Percentiles rank a stretch among this genome's conserved stretches.
Conservation (phyloP, 2,113 vertebrate species). For the Callocephalon fimbriatum region DNA sequence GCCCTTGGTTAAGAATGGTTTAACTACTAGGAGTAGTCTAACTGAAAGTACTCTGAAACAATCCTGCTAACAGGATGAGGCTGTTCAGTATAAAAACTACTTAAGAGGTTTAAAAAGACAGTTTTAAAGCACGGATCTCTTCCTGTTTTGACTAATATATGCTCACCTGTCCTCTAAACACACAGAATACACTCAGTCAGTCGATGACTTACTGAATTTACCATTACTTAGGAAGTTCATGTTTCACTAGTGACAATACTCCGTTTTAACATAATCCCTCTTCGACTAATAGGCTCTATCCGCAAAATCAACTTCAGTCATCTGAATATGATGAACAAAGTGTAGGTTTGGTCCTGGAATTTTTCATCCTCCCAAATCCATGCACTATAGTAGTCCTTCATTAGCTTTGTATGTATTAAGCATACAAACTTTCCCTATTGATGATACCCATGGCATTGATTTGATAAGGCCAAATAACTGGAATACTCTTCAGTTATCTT, state of each 20-base stretch:
- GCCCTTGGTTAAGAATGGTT: not conserved
- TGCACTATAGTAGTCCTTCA: fast-evolving
- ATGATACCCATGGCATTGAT: not conserved
- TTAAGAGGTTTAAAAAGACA: not conserved
- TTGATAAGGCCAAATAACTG: not conserved
- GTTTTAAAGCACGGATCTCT: not conserved
- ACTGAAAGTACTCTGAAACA: not conserved
- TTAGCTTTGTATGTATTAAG: not conserved
- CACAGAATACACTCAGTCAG: not conserved
- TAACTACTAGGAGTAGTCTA: not conserved
- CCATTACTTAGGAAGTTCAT: not conserved
- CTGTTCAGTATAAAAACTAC: not conserved
- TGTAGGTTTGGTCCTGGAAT: not conserved
- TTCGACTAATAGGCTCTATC: not conserved
- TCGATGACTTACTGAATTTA: not conserved
- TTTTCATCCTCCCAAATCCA: not conserved
- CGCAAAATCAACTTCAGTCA: not conserved
- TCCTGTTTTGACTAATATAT: not conserved
- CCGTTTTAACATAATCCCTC: not conserved
- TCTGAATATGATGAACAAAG: not conserved
- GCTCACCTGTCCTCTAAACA: not conserved
- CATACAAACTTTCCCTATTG: not conserved
- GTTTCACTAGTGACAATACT: not conserved
- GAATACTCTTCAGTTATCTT: not conserved
- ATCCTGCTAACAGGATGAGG: not conserved